Conservation (phyloP, 2,113 vertebrate species). For the Monopterus albus region DNA sequence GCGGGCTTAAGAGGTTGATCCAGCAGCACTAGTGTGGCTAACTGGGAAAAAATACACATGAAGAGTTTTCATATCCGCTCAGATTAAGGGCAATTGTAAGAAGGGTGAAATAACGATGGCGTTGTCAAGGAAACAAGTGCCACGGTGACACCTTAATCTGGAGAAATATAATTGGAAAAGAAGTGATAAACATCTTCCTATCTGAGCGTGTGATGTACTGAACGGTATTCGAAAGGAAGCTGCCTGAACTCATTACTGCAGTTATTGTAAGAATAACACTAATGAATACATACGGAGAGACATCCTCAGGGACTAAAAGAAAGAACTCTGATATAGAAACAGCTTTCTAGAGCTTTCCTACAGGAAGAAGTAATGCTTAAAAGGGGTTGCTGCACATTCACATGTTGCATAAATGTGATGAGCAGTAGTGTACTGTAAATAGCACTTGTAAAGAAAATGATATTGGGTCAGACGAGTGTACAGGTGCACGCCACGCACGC, state of each 20-base stretch:
- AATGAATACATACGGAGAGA: constrained; percentile 61
- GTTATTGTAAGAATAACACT: constrained; percentile 69
- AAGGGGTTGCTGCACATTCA: constrained; percentile 26
- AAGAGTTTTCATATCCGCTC: constrained; percentile 74
- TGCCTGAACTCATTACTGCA: constrained; percentile 68
- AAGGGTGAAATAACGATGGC: constrained; percentile 68
- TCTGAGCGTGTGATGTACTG: constrained; percentile 68
- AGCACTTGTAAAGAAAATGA: constrained; percentile 52
- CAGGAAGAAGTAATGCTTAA: constrained; percentile 35
- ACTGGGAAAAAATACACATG: constrained; percentile 45
- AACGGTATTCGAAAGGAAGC: constrained; percentile 56
- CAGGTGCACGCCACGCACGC: constrained; percentile 50
- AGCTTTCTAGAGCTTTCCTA: constrained; percentile 27
- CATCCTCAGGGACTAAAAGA: constrained; percentile 29
- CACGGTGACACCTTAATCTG: constrained; percentile 79
- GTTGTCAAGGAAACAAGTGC: constrained; percentile 84
- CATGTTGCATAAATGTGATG: constrained; percentile 12
- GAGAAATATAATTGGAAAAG: constrained; percentile 80
- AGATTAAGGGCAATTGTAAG: constrained; percentile 71
- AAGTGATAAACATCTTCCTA: constrained; percentile 76
- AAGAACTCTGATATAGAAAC: constrained; percentile 38
- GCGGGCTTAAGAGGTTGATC: constrained; percentile 56
- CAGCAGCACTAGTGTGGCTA: constrained; percentile 39
- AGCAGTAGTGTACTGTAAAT: constrained; percentile 31
- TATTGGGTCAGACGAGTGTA: constrained; percentile 25